A percentile compares a stretch with the other conserved stretches of the same genome.
Evolutionary conservation across 2,888 invertebrate species (phyloP).

Genomic region (Dryobotodes eremita): DNA sequence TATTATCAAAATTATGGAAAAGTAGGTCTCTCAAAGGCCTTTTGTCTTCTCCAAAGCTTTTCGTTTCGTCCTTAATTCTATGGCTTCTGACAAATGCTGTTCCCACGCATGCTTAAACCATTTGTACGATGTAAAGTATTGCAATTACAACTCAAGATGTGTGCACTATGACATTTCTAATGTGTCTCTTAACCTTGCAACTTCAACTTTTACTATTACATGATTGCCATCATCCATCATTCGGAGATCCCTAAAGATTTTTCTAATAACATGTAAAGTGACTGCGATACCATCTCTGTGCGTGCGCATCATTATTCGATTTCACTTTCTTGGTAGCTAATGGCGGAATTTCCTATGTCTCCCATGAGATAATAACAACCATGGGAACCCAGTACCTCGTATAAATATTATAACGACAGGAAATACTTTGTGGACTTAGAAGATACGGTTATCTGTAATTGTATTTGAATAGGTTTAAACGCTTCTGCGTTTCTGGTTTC

Average conservation of each 20-base stretch:
- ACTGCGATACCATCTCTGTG: slow-evolving; percentile 46
- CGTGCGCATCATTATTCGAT: slow-evolving; percentile 72
- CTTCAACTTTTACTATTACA: slow-evolving; percentile 39
- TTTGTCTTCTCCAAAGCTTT: not conserved
- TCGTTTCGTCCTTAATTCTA: not conserved
- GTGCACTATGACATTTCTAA: slow-evolving; percentile 21
- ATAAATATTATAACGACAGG: slow-evolving; percentile 66
- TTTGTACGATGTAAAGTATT: not conserved
- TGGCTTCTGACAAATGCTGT: not conserved
- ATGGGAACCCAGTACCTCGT: slow-evolving; percentile 62
- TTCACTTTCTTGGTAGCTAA: slow-evolving; percentile 76
- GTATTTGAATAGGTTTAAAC: slow-evolving; percentile 63
- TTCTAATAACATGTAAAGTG: slow-evolving; percentile 56
- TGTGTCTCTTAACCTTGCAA: slow-evolving; percentile 31
- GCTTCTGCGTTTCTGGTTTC: slow-evolving; percentile 37
- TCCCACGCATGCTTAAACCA: slow-evolving; percentile 12
- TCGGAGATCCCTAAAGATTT: slow-evolving; percentile 45
- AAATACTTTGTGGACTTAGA: slow-evolving; percentile 62
- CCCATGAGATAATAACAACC: slow-evolving; percentile 71
- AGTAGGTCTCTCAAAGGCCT: not conserved
- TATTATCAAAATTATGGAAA: not conserved
- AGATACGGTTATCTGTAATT: slow-evolving; percentile 64
- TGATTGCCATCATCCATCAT: slow-evolving; percentile 51
- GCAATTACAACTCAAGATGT: slow-evolving; percentile 1
- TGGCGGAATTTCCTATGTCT: slow-evolving; percentile 73